Percentiles rank a stretch among this genome's conserved stretches.
Conservation (phyloP, 2,888 invertebrate species). For the Lacanobia oleracea region DNA sequence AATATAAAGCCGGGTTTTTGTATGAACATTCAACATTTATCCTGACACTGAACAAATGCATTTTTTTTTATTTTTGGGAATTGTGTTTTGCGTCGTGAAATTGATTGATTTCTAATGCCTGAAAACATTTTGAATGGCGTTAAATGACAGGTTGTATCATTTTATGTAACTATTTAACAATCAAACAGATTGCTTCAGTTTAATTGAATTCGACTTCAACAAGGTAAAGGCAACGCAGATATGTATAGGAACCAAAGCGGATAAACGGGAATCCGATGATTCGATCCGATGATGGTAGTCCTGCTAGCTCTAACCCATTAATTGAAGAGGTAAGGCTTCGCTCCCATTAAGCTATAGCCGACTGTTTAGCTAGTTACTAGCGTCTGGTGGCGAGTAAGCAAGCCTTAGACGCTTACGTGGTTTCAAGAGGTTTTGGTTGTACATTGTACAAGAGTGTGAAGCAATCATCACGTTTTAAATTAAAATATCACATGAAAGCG, state of each 20-base stretch:
- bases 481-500: background rate
- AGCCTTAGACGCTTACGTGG: background rate
- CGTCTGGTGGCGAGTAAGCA: background rate
- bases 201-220: conserved; percentile 16
- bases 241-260: conserved; percentile 18
- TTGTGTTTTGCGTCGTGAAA: too few relatives aligned
- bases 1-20: too few relatives aligned
- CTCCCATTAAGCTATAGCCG: conserved; percentile 14
- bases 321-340: conserved; percentile 37
- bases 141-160: too few relatives aligned
- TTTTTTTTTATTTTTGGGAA: too few relatives aligned
- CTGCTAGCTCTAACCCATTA: conserved; percentile 32
- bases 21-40: too few relatives aligned
- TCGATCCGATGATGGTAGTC: conserved; percentile 37
- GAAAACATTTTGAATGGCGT: too few relatives aligned
- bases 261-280: conserved; percentile 41
- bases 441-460: background rate
- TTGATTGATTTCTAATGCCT: too few relatives aligned
- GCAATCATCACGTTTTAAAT: too few relatives aligned
- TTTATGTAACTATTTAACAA: background rate
- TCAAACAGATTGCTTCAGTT: conserved; percentile 11
- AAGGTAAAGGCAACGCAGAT: conserved; percentile 1
- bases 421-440: background rate
- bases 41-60: too few relatives aligned
- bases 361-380: conserved; percentile 24